Evolutionary conservation across 1,140 invertebrate species (phyloP).

Genomic region (Pristionchus pacificus): DNA sequence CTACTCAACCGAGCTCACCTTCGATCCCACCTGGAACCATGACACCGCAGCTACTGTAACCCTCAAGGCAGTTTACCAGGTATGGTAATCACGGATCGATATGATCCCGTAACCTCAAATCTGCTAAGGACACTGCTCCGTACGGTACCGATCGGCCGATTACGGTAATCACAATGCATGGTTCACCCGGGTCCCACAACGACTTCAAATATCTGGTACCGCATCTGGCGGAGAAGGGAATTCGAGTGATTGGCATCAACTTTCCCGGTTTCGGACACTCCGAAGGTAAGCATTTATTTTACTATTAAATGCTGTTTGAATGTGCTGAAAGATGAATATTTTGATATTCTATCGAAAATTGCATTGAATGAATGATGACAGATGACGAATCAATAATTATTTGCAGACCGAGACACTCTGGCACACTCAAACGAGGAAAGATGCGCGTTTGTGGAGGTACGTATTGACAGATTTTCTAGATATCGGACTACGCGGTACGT

Average conservation of each 20-base stretch:
- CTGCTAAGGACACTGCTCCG: constrained; percentile 14
- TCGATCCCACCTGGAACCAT: too few relatives aligned
- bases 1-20: too few relatives aligned
- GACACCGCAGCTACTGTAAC: too few relatives aligned
- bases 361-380: constrained; percentile 5
- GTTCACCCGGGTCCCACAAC: constrained; percentile 22
- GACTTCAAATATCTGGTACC: constrained; percentile 23
- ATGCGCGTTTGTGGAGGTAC: neutral
- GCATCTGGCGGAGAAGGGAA: constrained; percentile 1
- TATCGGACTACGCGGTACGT: too few relatives aligned
- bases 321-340: too few relatives aligned
- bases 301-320: too few relatives aligned
- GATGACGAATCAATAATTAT: constrained; percentile 5
- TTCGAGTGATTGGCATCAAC: constrained; percentile 16
- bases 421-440: neutral
- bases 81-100: too few relatives aligned
- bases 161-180: constrained; percentile 12
- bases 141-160: neutral
- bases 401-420: constrained; percentile 4
- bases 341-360: too few relatives aligned
- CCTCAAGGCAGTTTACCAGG: too few relatives aligned
- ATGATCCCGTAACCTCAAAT: too few relatives aligned
- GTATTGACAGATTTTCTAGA: too few relatives aligned
- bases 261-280: constrained; percentile 20
- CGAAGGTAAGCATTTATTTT: constrained; percentile 1